Evolutionary conservation across 2,797 vertebrate species (phyloP), one percentile per base, ranked within the genome.

Genomic region (Crax fasciolata): DNA sequence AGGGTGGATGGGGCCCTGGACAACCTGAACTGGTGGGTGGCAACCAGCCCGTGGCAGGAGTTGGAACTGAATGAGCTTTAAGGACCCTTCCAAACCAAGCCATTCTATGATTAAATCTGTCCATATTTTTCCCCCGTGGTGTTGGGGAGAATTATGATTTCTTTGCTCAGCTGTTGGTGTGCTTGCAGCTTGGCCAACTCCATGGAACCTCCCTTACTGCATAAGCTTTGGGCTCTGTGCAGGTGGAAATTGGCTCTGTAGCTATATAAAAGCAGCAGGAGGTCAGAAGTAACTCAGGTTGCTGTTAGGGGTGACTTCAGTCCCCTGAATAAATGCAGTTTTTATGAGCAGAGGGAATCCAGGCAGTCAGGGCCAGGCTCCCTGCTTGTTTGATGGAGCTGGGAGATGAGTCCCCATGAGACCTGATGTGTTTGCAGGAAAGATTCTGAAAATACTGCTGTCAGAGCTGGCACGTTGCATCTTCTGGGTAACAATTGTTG

Each of bases 81-180:
- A 35, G 35, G 35, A 35, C 35, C 35, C 35, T 35, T 35, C 35
- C 35, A 35, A 35, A 35, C 35, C 35, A 35, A 35, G 35, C 35
- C 35, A 35, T 35, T 6, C 35, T 8, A 35, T 35, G 35, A 35
- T 35, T 35, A 72, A 19, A 61, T 43, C 13, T 52, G 3, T n/a
- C 41, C 0, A 0, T 25, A 1, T 14, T 76, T 35, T 76, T 32
- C 28, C 30, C 11, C 11, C 24, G 27, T 73, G n/a, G 11, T 27
- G 2, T 28, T 15, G 10, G 32, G 3, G 38, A 4, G 4, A 4
- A 6, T n/a, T 72, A 1, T 10, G 11, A 6, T 80, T 35, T 14
- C 11, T 67, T 79, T 51, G 23, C 4, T 67, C 23, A 35, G 10
- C 59, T 70, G 12, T 3, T 39, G 41, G 1, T 57, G 17, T 24